Evolutionary conservation across 2,113 vertebrate genomes (phyloP).

Genomic region (Vulpes vulpes): DNA sequence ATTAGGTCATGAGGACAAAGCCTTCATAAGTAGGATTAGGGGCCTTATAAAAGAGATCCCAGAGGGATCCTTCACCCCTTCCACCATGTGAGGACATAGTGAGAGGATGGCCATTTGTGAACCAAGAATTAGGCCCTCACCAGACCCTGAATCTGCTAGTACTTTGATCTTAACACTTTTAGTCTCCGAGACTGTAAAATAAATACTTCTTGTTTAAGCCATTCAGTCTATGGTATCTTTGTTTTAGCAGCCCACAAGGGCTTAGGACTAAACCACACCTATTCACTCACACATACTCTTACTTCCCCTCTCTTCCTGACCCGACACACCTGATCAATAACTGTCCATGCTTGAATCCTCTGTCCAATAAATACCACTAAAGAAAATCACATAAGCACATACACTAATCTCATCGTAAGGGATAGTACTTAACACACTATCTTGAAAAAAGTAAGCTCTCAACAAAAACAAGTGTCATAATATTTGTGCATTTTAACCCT

Average conservation of each 20-base stretch:
- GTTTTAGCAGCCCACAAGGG: neutral
- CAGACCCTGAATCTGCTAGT: neutral
- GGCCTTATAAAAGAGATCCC: neutral
- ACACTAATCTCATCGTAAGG: neutral
- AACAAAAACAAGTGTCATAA: neutral
- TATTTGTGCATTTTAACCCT: neutral
- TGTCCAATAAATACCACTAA: neutral
- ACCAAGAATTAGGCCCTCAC: neutral
- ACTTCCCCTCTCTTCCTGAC: neutral
- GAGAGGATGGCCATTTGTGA: neutral
- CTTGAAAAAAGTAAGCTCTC: neutral
- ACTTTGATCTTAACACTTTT: neutral
- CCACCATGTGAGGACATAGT: neutral
- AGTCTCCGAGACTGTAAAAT: no score
- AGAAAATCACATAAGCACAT: neutral
- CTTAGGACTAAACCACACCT: neutral
- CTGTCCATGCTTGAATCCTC: neutral
- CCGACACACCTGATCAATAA: neutral
- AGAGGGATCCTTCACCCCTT: neutral
- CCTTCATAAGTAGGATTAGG: neutral
- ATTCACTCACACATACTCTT: neutral
- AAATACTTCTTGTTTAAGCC: neutral
- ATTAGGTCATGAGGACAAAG: neutral
- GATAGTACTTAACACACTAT: neutral
- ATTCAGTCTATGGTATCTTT: neutral